These are phyloP conservation scores for Ophion ventricosus DNA, from an alignment of 2,888 invertebrate genomes.

Conservation along the genomic window DNA sequence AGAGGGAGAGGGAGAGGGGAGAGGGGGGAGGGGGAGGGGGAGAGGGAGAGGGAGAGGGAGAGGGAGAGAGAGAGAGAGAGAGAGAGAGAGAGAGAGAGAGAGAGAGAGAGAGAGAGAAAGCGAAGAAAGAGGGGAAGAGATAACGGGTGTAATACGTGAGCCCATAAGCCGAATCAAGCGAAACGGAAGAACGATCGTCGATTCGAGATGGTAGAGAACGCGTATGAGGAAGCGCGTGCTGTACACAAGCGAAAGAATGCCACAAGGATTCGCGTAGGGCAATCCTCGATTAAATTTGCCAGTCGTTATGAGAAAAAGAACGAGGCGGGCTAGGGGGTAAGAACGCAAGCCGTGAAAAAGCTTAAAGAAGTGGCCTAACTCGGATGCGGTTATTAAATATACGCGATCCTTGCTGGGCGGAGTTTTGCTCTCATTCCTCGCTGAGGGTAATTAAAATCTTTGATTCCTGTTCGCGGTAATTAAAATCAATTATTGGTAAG, in stretches of 20 bases:
- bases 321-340: not conserved
- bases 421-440: constrained; percentile 51
- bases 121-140: not conserved
- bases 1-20: constrained; percentile 1
- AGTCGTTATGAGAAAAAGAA: constrained; percentile 30
- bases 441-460: constrained; percentile 46
- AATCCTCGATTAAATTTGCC: constrained; percentile 53
- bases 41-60: constrained; percentile 33
- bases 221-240: constrained; percentile 35
- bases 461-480: constrained; percentile 47
- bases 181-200: constrained; percentile 13
- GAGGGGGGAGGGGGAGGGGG: constrained; percentile 21
- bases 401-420: constrained; percentile 25
- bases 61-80: constrained; percentile 40
- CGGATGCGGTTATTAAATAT: constrained; percentile 42
- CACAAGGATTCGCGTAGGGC: constrained; percentile 39
- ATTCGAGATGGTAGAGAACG: constrained; percentile 17
- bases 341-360: constrained; percentile 31
- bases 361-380: constrained; percentile 40
- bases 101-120: too few species aligned
- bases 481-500: constrained; percentile 53
- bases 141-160: constrained; percentile 35
- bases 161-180: constrained; percentile 10
- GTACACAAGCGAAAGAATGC: constrained; percentile 20
- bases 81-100: too few species aligned